Percentiles rank a stretch among this genome's conserved stretches.
Conservation (phyloP, 2,888 invertebrate species). For the Linnaemya tessellans region DNA sequence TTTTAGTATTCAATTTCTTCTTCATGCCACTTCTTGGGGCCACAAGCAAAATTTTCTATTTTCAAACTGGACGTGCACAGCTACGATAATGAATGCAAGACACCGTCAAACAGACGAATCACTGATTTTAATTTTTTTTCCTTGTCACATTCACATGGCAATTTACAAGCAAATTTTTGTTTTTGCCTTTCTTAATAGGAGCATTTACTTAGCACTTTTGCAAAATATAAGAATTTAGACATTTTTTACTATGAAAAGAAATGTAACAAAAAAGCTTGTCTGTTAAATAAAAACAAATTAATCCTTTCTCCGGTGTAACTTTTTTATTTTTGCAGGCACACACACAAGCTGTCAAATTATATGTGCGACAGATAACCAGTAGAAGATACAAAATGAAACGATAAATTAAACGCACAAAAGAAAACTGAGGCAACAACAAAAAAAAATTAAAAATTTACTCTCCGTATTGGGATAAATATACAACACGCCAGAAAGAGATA, state of each 20-base stretch:
- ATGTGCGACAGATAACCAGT: slow-evolving; percentile 47
- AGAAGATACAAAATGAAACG: slow-evolving; percentile 59
- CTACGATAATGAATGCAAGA: slow-evolving; percentile 40
- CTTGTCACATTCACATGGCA: slow-evolving; percentile 48
- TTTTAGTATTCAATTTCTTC: slow-evolving; percentile 54
- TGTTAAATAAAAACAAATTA: slow-evolving; percentile 51
- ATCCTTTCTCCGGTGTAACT: slow-evolving; percentile 54
- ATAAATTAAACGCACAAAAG: slow-evolving; percentile 66
- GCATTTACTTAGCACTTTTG: slow-evolving; percentile 23
- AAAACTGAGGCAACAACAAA: slow-evolving; percentile 67
- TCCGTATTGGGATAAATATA: slow-evolving; percentile 8
- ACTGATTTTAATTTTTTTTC: slow-evolving; percentile 24
- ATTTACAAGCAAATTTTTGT: slow-evolving; percentile 26
- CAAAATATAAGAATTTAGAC: too few species aligned
- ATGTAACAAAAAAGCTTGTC: slow-evolving; percentile 28
- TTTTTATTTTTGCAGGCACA: slow-evolving; percentile 35
- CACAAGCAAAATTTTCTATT: slow-evolving; percentile 56
- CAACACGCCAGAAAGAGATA: slow-evolving; percentile 5
- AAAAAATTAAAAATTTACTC: slow-evolving; percentile 41
- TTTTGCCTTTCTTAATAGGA: not conserved
- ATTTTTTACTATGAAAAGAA: slow-evolving; percentile 38
- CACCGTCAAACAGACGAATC: slow-evolving; percentile 40
- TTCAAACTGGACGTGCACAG: slow-evolving; percentile 48
- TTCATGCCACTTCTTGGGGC: slow-evolving; percentile 52
- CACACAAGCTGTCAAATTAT: slow-evolving; percentile 56